Evolutionary conservation across 2,113 vertebrate genomes (phyloP), one percentile per base, ranked within the genome.

Genomic region (Piprites chloris): DNA sequence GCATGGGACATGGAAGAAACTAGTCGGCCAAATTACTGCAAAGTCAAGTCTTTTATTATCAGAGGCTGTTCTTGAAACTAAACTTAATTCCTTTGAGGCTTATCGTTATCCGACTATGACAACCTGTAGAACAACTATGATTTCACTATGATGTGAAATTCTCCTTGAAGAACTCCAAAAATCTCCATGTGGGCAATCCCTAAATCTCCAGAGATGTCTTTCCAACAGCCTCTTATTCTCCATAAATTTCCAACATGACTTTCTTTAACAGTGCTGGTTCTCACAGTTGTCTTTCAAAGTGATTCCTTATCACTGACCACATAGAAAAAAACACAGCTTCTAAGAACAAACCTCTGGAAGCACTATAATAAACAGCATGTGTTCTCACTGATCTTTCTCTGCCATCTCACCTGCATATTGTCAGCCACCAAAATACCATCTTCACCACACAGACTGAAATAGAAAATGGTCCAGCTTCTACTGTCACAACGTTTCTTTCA

Each of bases 131-230:
- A 95, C 50, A 88, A 41, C 58, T 39, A 62, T 8, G 8, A 49
- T 47, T 53, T 56, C 87, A 37, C 58, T 41, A 65, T 11, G 8
- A 49, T 42, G 56, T 56, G 80, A 69, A 86, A 76, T 78, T 20
- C 8, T 22, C 35, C 22, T 73, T 75, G 26, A 63, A 68, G 55
- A 10, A 27, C 35, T 93, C 63, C 68, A 80, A 26, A 91, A 89
- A 44, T 79, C 26, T 75, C 22, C 33, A 12, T 47, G 22, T 50
- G 61, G 42, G 20, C 44, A 61, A 37, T 84, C 46, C 6, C 10
- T 81, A 56, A 73, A 91, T 89, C 53, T 95, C 59, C 53, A 55
- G 62, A 16, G 26, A 50, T 33, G 9, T 74, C 53, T 91, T 89
- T 96, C 63, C 86, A 90, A 37, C 13, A 56, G 15, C 24, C 20